Conservation (phyloP, 64 coral and sea anemone genomes). For the Acropora yongei region DNA sequence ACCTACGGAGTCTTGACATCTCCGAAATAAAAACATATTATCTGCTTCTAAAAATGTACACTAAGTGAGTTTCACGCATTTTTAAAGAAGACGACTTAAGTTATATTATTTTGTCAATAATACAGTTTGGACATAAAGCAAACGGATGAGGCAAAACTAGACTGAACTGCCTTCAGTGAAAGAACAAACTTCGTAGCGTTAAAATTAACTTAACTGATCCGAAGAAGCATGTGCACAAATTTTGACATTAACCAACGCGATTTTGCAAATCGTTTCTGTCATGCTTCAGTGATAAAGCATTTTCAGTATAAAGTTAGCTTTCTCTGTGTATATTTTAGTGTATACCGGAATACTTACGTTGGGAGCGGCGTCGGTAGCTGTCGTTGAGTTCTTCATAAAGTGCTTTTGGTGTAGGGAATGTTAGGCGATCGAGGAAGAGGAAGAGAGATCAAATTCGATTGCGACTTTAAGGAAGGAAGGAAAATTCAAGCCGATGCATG, state of each 20-base stretch:
- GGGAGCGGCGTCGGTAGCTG: too few relatives aligned
- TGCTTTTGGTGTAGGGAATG: neutral
- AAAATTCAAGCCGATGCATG: neutral
- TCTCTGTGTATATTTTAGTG: neutral
- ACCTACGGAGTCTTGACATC: too few relatives aligned
- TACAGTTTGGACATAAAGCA: too few relatives aligned
- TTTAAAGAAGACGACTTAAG: too few relatives aligned
- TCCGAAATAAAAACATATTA: too few relatives aligned
- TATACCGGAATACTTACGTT: neutral
- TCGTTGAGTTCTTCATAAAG: neutral
- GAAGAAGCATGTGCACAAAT: neutral
- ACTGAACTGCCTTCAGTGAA: too few relatives aligned
- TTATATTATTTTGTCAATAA: too few relatives aligned
- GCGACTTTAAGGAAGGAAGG: neutral
- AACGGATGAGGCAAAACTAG: too few relatives aligned
- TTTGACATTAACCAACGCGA: neutral
- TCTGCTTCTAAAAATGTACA: too few relatives aligned
- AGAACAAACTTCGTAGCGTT: too few relatives aligned
- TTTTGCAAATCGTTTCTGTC: neutral
- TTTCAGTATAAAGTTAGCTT: neutral
- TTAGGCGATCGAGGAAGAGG: neutral
- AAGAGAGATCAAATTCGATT: neutral
- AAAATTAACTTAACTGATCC: neutral
- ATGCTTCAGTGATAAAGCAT: neutral
- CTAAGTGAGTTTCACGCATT: too few relatives aligned